These are phyloP conservation scores for Linnaemya vulpina DNA, from an alignment of 2,888 invertebrate species.

Conservation along the genomic window DNA sequence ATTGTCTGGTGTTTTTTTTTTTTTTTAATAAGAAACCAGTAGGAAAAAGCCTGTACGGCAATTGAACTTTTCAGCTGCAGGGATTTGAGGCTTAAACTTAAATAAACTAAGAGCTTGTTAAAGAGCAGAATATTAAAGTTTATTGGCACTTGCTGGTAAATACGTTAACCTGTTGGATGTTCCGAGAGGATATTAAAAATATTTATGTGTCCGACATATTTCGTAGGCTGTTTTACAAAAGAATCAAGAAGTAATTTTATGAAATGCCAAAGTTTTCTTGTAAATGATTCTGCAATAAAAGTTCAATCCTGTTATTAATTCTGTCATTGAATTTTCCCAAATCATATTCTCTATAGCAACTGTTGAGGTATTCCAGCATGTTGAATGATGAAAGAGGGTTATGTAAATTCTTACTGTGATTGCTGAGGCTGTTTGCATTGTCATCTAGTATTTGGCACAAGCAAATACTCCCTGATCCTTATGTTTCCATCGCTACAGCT, in stretches of 20 bases:
- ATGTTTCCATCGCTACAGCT: not conserved
- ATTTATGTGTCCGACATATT: not conserved
- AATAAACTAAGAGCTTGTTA: constrained; percentile 1
- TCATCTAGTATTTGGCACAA: constrained; percentile 33
- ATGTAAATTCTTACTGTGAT: constrained; percentile 33
- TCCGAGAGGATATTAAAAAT: not conserved
- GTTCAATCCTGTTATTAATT: constrained; percentile 21
- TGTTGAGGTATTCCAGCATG: constrained; percentile 42
- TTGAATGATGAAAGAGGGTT: constrained; percentile 56
- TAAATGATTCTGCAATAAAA: constrained; percentile 23
- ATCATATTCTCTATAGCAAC: constrained; percentile 52
- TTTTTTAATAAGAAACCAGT: too few species aligned
- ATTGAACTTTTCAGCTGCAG: constrained; percentile 8
- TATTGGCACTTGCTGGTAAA: constrained; percentile 4
- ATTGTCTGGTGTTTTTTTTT: constrained; percentile 8
- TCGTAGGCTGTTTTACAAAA: not conserved
- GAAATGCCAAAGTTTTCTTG: not conserved
- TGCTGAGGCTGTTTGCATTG: constrained; percentile 13
- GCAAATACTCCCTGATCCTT: not conserved
- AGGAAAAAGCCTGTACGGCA: constrained; percentile 8
- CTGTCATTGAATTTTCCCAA: not conserved
- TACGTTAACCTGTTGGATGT: constrained; percentile 15
- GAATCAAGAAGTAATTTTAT: constrained; percentile 12
- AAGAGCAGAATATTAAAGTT: constrained; percentile 1
- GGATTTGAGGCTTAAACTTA: constrained; percentile 31